Percentiles rank a stretch among this genome's conserved stretches.
Conservation (phyloP, 2,888 invertebrate species). For the Catocala sponsa region DNA sequence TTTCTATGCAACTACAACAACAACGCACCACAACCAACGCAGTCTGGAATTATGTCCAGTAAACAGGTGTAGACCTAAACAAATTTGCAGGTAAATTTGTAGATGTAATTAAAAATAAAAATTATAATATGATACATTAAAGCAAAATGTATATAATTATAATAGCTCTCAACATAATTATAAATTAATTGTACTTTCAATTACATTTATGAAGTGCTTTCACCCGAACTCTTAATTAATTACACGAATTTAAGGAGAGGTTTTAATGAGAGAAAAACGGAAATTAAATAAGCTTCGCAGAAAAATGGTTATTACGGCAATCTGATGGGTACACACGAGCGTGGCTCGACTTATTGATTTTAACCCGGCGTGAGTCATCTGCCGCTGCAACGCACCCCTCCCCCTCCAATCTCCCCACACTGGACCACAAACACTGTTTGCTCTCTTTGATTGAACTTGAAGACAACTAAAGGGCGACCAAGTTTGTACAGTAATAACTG, state of each 20-base stretch:
- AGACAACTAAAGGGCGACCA: constrained; percentile 64
- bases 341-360: constrained; percentile 78
- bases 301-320: constrained; percentile 49
- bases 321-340: constrained; percentile 42
- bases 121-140: no score
- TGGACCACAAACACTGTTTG: constrained; percentile 71
- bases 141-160: neutral
- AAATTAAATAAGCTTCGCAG: constrained; percentile 34
- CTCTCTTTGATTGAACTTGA: constrained; percentile 81
- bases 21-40: no score
- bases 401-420: constrained; percentile 55
- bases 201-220: constrained; percentile 33
- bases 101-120: no score
- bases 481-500: constrained; percentile 68
- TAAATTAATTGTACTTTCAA: constrained; percentile 22
- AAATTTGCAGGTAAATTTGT: no score
- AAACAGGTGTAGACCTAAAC: no score
- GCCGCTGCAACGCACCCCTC: constrained; percentile 59
- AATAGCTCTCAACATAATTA: constrained; percentile 5
- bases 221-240: constrained; percentile 36
- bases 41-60: no score
- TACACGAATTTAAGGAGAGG: constrained; percentile 16
- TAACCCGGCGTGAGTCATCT: constrained; percentile 81
- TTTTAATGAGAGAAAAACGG: constrained; percentile 24
- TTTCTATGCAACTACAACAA: no score